Base-by-base conservation (phyloP, 2,888 invertebrate species). In the Caenorhabditis macrosperma region DNA sequence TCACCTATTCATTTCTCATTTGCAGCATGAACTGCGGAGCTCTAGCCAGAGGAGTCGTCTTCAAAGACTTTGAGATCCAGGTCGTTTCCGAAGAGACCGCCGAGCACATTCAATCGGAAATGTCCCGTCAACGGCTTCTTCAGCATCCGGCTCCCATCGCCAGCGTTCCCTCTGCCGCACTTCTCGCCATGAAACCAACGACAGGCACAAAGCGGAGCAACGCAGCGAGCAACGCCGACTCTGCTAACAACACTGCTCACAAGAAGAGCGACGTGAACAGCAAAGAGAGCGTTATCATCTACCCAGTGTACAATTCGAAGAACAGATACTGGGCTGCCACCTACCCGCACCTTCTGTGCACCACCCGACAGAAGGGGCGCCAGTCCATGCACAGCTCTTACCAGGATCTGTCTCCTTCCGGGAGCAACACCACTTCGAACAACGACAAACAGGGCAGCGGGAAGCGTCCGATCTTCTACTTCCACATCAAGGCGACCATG, bases 221-320 rank as follows among this genome's bases (percentile, higher is more conserved):
- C 50, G 81, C 87, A 12, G 75, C 82, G 52, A 81, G 82, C 68
- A 83, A 84, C 71, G 30, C 74, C 10, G 86, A 86, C 38, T 75
- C 84, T 2, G 79, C 84, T 6, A 84, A 84, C 61, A 86, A 82
- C 57, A 86, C 90, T 5, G 87, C 89, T 5, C 89, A 89, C 75
- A 89, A 89, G 80, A 89, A 89, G 79, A 85, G 86, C 35, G 90
- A 89, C 63, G 90, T 89, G 67, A 90, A 88, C 82, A 86, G 85
- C 74, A 89, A 89, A 61, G 86, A 86, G 44, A 77, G 76, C 54
- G 86, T 85, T 33, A 86, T 84, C 35, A 88, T 88, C 69, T 88
- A 88, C 52, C 88, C 88, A 28, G 81, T 83, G 2, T 88, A 86
- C 64, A 87, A 88, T 63, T 59, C 77, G 5, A 88, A 88, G 71